A percentile compares a stretch with the other conserved stretches of the same genome.
Conservation (phyloP, 2,113 vertebrate genomes). For the Oryzias melastigma region DNA sequence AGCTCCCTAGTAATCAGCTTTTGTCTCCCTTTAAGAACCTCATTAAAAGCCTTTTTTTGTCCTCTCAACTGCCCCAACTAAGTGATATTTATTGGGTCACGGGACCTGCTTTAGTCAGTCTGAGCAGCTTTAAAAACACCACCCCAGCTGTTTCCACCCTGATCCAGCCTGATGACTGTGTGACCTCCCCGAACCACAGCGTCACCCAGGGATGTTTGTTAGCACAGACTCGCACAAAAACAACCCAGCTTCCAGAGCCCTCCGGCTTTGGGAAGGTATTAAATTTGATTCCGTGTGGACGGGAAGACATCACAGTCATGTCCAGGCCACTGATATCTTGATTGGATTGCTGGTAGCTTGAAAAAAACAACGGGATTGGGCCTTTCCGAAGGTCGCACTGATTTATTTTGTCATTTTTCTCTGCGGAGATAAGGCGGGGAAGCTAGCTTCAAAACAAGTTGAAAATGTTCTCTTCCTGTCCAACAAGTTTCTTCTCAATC, state of each 20-base stretch:
- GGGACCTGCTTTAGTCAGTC: constrained; percentile 13
- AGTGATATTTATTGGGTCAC: constrained; percentile 35
- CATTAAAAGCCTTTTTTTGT: constrained; percentile 21
- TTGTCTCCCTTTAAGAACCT: constrained; percentile 26
- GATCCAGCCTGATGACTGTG: constrained; percentile 26
- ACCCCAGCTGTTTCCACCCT: constrained; percentile 40
- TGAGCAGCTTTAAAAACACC: constrained; percentile 36
- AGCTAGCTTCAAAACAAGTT: constrained; percentile 28
- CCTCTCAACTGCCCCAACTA: constrained; percentile 17
- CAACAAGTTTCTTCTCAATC: constrained; percentile 11
- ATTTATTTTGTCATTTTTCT: constrained; percentile 16
- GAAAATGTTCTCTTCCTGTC: constrained; percentile 7
- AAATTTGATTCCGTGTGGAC: constrained; percentile 54
- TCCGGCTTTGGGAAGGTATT: constrained; percentile 49
- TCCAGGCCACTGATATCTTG: constrained; percentile 36
- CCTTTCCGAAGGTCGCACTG: background rate
- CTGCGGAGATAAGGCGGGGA: constrained; percentile 20
- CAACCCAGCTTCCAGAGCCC: constrained; percentile 4
- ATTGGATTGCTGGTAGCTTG: constrained; percentile 43
- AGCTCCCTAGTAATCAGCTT: constrained; percentile 26
- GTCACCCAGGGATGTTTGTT: constrained; percentile 19
- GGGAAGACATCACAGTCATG: constrained; percentile 3
- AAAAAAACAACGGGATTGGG: background rate
- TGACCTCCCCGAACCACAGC: constrained; percentile 29
- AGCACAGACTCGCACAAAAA: constrained; percentile 5